Conservation (phyloP, 1,140 invertebrate species). For the Parapsyche elsis region DNA sequence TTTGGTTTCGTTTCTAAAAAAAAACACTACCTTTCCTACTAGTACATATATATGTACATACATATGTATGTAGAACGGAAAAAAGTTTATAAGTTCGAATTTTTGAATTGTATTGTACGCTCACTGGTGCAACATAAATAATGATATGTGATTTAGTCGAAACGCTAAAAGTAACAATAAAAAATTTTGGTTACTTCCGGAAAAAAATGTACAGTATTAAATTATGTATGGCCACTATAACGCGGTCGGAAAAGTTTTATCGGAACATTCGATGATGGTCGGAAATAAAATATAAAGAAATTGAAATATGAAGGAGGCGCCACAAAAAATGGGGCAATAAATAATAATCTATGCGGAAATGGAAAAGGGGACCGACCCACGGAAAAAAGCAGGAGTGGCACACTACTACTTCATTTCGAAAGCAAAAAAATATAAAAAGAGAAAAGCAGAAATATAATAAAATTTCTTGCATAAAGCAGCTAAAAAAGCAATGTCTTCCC, state of each 20-base stretch:
- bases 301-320: slow-evolving; percentile 55
- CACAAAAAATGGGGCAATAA: slow-evolving; percentile 54
- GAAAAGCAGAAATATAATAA: slow-evolving; percentile 32
- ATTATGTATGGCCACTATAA: slow-evolving; percentile 41
- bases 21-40: too few species aligned
- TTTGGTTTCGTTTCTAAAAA: too few species aligned
- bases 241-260: slow-evolving; percentile 50
- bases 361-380: slow-evolving; percentile 43
- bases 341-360: slow-evolving; percentile 57
- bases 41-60: neutral
- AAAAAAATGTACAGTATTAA: slow-evolving; percentile 32
- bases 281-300: slow-evolving; percentile 56
- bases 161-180: too few species aligned
- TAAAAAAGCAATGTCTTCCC: slow-evolving; percentile 37
- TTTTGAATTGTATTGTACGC: too few species aligned
- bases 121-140: too few species aligned
- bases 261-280: slow-evolving; percentile 49
- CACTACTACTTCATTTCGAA: neutral
- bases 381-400: slow-evolving; percentile 13
- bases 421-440: slow-evolving; percentile 9
- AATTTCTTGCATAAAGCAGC: slow-evolving; percentile 52
- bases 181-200: neutral
- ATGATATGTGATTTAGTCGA: too few species aligned
- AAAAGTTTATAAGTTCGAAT: neutral
- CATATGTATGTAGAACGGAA: neutral